Conservation (phyloP, 2,113 vertebrate species). For the Nyctibius bracteatus region DNA sequence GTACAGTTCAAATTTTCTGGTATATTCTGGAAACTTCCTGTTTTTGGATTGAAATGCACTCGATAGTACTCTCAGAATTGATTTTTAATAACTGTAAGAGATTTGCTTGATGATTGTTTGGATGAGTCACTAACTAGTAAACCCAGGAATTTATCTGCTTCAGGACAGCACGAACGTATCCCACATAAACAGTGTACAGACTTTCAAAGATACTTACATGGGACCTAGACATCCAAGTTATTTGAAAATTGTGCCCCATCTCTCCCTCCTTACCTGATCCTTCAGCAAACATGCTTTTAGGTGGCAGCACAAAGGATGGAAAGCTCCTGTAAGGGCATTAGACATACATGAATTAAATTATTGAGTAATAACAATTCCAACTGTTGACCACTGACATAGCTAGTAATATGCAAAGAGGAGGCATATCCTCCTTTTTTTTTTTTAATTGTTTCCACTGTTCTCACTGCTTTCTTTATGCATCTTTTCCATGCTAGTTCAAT, state of each 20-base stretch:
- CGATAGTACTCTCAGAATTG: neutral
- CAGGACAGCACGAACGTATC: neutral
- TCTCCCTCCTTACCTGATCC: neutral
- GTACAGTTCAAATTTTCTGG: neutral
- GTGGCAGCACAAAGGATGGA: neutral
- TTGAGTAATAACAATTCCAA: neutral
- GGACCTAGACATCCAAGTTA: neutral
- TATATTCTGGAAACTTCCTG: neutral
- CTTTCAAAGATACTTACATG: neutral
- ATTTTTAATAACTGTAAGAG: neutral
- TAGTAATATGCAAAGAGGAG: neutral
- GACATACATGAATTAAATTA: neutral
- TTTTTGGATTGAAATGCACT: neutral
- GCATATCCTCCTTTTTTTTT: neutral
- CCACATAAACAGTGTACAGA: neutral
- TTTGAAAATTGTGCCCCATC: neutral
- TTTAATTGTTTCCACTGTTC: neutral
- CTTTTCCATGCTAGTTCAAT: neutral
- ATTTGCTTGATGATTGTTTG: neutral
- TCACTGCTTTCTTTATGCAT: neutral
- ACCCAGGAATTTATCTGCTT: neutral
- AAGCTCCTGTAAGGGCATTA: neutral
- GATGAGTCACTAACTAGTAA: neutral
- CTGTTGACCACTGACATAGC: neutral
- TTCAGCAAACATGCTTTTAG: neutral